Evolutionary conservation across 1,140 invertebrate genomes (phyloP).

Genomic region (Drosophila triauraria): DNA sequence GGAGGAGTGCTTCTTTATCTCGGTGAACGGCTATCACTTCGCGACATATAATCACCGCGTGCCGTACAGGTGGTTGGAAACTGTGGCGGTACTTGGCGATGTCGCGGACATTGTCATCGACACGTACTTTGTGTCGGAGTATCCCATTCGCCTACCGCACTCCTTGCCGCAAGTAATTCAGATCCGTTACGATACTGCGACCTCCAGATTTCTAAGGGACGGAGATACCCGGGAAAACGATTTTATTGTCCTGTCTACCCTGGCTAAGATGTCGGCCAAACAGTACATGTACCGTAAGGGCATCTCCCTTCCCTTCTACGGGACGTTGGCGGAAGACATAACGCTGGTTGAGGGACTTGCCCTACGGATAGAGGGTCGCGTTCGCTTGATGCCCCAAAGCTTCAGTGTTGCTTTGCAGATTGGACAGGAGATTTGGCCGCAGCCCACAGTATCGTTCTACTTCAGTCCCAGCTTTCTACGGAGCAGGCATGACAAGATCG

Average conservation of each 20-base stretch:
- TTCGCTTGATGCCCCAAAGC: conserved; percentile 88
- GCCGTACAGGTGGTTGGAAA: conserved; percentile 86
- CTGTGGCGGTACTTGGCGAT: conserved; percentile 56
- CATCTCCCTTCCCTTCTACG: conserved; percentile 55
- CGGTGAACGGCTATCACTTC: conserved; percentile 89
- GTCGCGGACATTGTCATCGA: conserved; percentile 52
- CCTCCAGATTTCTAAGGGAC: not conserved
- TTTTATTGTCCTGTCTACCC: conserved; percentile 10
- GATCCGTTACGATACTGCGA: not conserved
- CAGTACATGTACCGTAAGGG: not conserved
- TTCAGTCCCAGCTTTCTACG: conserved; percentile 87
- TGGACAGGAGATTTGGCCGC: conserved; percentile 87
- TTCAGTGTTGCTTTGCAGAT: conserved; percentile 89
- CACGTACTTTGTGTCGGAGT: conserved; percentile 53
- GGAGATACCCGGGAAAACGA: conserved; percentile 5
- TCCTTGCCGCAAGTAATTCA: conserved; percentile 20
- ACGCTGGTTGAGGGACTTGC: conserved; percentile 71
- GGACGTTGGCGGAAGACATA: conserved; percentile 24
- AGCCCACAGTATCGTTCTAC: conserved; percentile 87
- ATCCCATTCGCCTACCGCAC: conserved; percentile 49
- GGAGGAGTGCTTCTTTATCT: conserved; percentile 86
- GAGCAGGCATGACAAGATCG: conserved; percentile 51
- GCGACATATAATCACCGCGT: conserved; percentile 88
- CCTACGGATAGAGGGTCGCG: conserved; percentile 86
- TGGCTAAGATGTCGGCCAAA: conserved; percentile 6